phyloP scores from a whole-genome alignment of 92 coral and sea anemone genomes.

The Plumapathes pennacea region DNA sequence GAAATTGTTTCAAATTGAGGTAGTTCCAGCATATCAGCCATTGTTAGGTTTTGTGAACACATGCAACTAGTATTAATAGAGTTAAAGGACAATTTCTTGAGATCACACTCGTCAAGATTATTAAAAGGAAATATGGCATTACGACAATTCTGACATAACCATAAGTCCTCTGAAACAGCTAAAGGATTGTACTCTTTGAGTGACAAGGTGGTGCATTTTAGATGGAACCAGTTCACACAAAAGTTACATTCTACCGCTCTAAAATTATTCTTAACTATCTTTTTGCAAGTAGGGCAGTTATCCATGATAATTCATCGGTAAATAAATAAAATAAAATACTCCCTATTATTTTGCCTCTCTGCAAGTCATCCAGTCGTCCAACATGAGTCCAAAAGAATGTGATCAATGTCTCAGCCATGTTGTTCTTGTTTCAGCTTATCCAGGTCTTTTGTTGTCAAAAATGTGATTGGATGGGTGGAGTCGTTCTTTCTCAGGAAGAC shows the following conservation, averaged over 20 bases:
- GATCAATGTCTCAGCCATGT: no score
- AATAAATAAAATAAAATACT: no score
- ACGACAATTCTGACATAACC: conserved; percentile 1
- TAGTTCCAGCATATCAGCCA: not conserved
- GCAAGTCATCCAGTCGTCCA: no score
- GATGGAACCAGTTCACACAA: conserved; percentile 1
- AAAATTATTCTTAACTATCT: not conserved
- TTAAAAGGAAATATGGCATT: conserved; percentile 8
- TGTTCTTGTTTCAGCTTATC: no score
- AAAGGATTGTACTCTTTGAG: not conserved
- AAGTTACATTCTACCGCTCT: not conserved
- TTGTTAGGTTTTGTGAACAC: conserved; percentile 7
- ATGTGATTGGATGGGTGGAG: no score
- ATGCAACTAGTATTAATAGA: conserved; percentile 12
- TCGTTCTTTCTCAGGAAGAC: no score
- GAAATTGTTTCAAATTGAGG: conserved; percentile 1
- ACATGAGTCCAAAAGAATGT: no score
- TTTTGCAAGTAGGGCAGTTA: no score
- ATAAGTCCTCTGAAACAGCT: not conserved
- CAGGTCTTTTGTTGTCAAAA: no score
- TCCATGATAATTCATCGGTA: no score
- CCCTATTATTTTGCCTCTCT: no score
- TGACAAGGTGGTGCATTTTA: conserved; percentile 6
- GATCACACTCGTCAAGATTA: conserved; percentile 8
- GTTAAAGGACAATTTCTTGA: conserved; percentile 8